phyloP scores from a whole-genome alignment of 2,797 vertebrate genomes.

The Syngnathus acus region DNA sequence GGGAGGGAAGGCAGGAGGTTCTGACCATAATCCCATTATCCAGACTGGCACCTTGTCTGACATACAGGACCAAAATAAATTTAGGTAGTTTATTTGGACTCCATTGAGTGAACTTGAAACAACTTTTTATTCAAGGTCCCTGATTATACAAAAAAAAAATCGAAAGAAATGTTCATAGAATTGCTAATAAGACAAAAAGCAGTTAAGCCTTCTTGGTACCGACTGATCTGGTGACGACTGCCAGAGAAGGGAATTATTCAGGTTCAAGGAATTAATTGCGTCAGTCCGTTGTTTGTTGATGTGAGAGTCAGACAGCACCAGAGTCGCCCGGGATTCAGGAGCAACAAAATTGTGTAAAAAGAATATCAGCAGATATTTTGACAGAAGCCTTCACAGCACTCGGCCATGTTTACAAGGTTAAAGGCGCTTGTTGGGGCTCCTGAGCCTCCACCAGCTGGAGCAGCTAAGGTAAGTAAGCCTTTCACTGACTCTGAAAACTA shows the following conservation, averaged over 20 bases:
- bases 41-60: constrained; percentile 4
- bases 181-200: background rate
- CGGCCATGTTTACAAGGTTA: constrained; percentile 58
- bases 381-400: constrained; percentile 1
- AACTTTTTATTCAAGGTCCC: too few species aligned
- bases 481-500: background rate
- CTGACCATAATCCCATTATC: constrained; percentile 50
- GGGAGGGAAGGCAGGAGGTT: constrained; percentile 42
- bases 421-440: constrained; percentile 40
- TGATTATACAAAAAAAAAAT: too few species aligned
- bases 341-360: background rate
- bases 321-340: background rate
- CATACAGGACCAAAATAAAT: constrained; percentile 26
- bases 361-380: constrained; percentile 2
- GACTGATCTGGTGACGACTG: constrained; percentile 24
- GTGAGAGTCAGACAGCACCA: constrained; percentile 2
- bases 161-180: background rate
- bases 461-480: constrained; percentile 44
- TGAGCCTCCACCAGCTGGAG: constrained; percentile 20
- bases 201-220: background rate
- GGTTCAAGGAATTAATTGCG: constrained; percentile 41
- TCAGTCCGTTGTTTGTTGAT: constrained; percentile 30
- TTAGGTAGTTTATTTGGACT: background rate
- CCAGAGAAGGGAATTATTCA: constrained; percentile 45
- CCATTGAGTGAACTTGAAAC: background rate